These are phyloP conservation scores for Mohoua ochrocephala DNA, from an alignment of 2,113 vertebrate genomes.

Conservation along the genomic window DNA sequence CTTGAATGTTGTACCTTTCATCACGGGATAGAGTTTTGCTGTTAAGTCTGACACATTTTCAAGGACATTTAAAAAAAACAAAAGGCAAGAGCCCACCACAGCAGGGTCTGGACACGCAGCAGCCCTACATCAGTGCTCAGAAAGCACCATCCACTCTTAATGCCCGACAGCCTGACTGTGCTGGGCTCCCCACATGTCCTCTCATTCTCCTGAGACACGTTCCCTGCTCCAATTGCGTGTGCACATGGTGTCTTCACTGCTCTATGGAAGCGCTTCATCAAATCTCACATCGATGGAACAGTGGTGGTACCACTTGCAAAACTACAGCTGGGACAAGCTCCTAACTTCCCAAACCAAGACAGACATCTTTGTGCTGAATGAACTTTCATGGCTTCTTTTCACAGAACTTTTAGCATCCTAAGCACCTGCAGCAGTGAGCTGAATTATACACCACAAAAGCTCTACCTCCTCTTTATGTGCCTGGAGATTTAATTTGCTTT, in stretches of 20 bases:
- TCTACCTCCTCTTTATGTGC: not conserved
- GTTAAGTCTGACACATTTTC: not conserved
- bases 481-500: not conserved
- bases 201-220: fast-evolving
- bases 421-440: not conserved
- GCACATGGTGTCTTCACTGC: fast-evolving
- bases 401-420: not conserved
- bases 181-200: not conserved
- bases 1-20: not conserved
- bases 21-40: not conserved
- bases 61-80: not conserved
- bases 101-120: not conserved
- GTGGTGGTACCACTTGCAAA: not conserved
- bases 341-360: not conserved
- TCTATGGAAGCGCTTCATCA: fast-evolving
- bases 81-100: not conserved
- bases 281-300: not conserved
- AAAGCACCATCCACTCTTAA: not conserved
- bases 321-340: not conserved
- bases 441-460: not conserved
- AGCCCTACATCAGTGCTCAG: not conserved
- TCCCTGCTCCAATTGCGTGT: not conserved
- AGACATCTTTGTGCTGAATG: not conserved
- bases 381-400: not conserved
- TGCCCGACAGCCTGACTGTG: not conserved